These are phyloP conservation scores for Cercocebus atys DNA, from an alignment of 2,113 vertebrate species.

Conservation along the genomic window DNA sequence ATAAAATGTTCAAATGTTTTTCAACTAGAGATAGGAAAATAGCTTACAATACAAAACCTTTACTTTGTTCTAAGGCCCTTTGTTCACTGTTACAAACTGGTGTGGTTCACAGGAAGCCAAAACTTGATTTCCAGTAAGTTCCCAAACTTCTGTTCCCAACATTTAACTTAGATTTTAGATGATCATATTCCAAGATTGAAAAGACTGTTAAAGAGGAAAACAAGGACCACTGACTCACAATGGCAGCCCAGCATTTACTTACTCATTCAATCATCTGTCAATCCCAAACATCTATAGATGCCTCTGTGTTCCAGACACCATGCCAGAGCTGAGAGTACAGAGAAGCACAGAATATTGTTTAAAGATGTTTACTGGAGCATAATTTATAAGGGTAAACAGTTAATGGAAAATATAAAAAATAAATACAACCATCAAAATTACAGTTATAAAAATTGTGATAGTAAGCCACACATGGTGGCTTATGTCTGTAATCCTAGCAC, in stretches of 20 bases:
- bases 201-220: neutral
- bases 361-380: neutral
- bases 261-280: neutral
- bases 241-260: neutral
- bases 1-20: neutral
- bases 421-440: neutral
- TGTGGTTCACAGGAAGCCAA: neutral
- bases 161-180: constrained; percentile 26
- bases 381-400: neutral
- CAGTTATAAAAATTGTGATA: neutral
- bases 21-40: constrained; percentile 15
- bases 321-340: neutral
- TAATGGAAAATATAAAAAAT: neutral
- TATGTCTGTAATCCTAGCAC: too few relatives aligned
- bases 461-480: neutral
- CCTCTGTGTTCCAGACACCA: neutral
- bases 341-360: neutral
- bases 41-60: neutral
- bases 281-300: neutral
- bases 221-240: neutral
- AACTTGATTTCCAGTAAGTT: neutral
- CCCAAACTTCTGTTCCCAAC: constrained; percentile 12
- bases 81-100: neutral
- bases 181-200: neutral
- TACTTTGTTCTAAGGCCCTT: neutral